phyloP scores from a whole-genome alignment of 2,888 invertebrate genomes.

The Parnassius apollo region DNA sequence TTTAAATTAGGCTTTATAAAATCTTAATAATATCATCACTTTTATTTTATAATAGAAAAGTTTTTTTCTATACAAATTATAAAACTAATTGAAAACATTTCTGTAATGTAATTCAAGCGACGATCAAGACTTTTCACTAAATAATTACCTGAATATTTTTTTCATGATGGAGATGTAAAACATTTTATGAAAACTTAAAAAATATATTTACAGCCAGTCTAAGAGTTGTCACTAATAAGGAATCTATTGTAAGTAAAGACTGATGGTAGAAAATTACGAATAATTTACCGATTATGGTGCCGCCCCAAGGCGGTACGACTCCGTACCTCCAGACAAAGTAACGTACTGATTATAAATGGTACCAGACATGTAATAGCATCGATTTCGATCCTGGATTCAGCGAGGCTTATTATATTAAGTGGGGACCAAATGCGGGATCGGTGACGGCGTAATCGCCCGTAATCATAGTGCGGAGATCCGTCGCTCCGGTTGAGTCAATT shows the following conservation, averaged over 20 bases:
- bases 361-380: slow-evolving; percentile 76
- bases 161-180: background rate
- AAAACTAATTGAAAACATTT: too few relatives aligned
- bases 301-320: slow-evolving; percentile 50
- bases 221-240: slow-evolving; percentile 39
- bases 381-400: slow-evolving; percentile 71
- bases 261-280: slow-evolving; percentile 79
- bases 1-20: too few relatives aligned
- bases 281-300: slow-evolving; percentile 74
- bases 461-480: slow-evolving; percentile 58
- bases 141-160: too few relatives aligned
- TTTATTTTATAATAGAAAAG: too few relatives aligned
- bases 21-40: too few relatives aligned
- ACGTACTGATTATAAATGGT: slow-evolving; percentile 75
- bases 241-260: slow-evolving; percentile 69
- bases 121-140: too few relatives aligned
- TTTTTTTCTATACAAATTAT: too few relatives aligned
- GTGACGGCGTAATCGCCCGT: slow-evolving; percentile 75
- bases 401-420: slow-evolving; percentile 79
- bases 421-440: slow-evolving; percentile 69
- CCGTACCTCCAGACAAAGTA: slow-evolving; percentile 47
- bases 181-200: background rate
- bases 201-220: slow-evolving; percentile 55
- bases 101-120: too few relatives aligned
- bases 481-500: slow-evolving; percentile 39